Evolutionary conservation across 23 tunicate species (phyloP), one percentile per base, ranked within the genome.

Genomic region (Phallusia fumigata): DNA sequence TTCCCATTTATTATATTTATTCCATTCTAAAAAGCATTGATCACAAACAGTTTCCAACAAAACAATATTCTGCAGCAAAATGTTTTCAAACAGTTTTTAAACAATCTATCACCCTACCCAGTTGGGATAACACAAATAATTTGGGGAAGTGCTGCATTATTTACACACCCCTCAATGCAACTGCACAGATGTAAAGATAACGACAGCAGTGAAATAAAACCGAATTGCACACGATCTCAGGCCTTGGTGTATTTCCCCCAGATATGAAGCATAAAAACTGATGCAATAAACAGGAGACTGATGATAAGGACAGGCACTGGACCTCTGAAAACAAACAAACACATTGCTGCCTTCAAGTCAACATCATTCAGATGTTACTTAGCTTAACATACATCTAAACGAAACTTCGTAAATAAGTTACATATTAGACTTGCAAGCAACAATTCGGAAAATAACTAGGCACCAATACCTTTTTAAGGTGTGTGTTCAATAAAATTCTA

Each of bases 251-350:
- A 97, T 83, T 92, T 97, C 69, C 97, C 97, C 99, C 99, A 97
- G 64, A 97, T 97, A 86, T 97, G 99, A 36, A 97, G 89, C 88
- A 97, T 92, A 64, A 97, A 97, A 13, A 97, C 99, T 22, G 99
- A 92, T 28, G 97, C 97, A 64, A 97, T 97, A 64, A 97, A 97
- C 64, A 97, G 83, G 21, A 97, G 87, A 44, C 97, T 92, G 91
- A 97, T 92, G 33, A 97, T 97, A 15, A 97, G 84, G 5, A 97
- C 99, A 31, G 99, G 99, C 65, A 97, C 99, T 3, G 99, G 99
- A 33, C 99, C 99, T 18, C 98, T 94, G 90, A 40, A 40, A 40
- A 40, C 47, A 40, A 30, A 72, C 76, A 83, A 84, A 45, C n/a
- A n/a, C 53, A 40, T 40, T 40, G 47, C 8, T 40, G 10, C 47